phyloP scores from a whole-genome alignment of 2,113 vertebrate species.

The Lampris incognitus region DNA sequence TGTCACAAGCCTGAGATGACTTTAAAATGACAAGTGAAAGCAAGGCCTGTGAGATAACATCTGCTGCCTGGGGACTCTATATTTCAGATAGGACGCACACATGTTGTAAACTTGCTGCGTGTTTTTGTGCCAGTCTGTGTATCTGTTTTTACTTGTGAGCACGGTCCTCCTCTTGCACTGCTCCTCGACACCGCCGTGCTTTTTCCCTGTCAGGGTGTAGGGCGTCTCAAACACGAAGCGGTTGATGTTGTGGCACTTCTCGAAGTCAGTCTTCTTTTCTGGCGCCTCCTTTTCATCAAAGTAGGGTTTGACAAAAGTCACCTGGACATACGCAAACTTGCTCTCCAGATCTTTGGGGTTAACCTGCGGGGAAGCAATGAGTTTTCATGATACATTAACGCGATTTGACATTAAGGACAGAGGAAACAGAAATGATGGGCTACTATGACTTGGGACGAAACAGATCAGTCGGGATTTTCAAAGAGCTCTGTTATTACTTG shows the following conservation, averaged over 20 bases:
- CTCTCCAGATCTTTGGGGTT: conserved; percentile 92
- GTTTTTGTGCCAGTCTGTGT: neutral
- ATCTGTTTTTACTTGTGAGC: conserved; percentile 87
- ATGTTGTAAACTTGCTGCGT: neutral
- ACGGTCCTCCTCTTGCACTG: conserved; percentile 94
- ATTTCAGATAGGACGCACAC: too few relatives aligned
- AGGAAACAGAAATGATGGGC: neutral
- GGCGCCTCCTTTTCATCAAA: conserved; percentile 94
- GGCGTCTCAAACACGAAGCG: conserved; percentile 97
- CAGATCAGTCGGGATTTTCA: neutral
- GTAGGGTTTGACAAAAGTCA: conserved; percentile 95
- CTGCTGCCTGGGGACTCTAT: too few relatives aligned
- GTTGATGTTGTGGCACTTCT: conserved; percentile 93
- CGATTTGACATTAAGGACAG: neutral
- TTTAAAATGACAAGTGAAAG: too few relatives aligned
- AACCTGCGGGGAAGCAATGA: conserved; percentile 79
- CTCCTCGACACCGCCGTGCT: conserved; percentile 95
- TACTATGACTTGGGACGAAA: neutral
- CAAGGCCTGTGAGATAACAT: too few relatives aligned
- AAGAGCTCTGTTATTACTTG: too few relatives aligned
- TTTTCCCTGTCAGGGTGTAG: conserved; percentile 95
- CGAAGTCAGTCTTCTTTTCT: conserved; percentile 93
- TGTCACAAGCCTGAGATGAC: too few relatives aligned
- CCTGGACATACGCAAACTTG: conserved; percentile 94
- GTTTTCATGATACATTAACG: conserved; percentile 13